Conservation (phyloP, 2,113 vertebrate genomes). For the Panurus biarmicus region DNA sequence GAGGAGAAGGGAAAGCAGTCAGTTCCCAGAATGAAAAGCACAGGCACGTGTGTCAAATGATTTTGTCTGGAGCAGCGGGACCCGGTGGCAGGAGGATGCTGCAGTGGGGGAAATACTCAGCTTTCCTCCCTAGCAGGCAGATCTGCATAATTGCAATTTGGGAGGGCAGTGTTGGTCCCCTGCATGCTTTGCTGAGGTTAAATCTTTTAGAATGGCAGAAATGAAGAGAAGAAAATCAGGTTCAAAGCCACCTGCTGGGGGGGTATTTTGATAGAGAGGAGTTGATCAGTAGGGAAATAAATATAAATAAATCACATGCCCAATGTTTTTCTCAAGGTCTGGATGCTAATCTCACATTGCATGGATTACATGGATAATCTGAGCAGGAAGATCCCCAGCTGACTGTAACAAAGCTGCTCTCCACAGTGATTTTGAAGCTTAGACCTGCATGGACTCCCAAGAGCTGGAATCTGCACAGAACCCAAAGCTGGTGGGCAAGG, state of each 20-base stretch:
- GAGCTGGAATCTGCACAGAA: not conserved
- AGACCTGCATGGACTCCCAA: not conserved
- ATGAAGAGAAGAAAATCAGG: not conserved
- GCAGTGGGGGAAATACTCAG: not conserved
- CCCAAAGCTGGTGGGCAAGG: rapidly evolving
- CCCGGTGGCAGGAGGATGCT: conserved; percentile 1
- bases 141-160: not conserved
- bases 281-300: not conserved
- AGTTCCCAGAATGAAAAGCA: not conserved
- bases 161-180: not conserved
- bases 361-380: not conserved
- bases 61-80: not conserved
- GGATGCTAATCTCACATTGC: not conserved
- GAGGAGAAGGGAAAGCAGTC: not conserved
- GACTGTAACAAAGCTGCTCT: not conserved
- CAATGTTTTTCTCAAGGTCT: not conserved
- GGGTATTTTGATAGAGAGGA: not conserved
- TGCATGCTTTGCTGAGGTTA: not conserved
- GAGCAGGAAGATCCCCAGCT: not conserved
- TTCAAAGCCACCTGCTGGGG: not conserved
- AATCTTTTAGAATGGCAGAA: not conserved
- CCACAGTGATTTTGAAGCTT: not conserved
- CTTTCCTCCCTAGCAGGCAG: not conserved
- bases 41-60: not conserved
- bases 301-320: not conserved